These are phyloP conservation scores for Anas platyrhynchos DNA, from an alignment of 2,113 vertebrate species.

Conservation along the genomic window DNA sequence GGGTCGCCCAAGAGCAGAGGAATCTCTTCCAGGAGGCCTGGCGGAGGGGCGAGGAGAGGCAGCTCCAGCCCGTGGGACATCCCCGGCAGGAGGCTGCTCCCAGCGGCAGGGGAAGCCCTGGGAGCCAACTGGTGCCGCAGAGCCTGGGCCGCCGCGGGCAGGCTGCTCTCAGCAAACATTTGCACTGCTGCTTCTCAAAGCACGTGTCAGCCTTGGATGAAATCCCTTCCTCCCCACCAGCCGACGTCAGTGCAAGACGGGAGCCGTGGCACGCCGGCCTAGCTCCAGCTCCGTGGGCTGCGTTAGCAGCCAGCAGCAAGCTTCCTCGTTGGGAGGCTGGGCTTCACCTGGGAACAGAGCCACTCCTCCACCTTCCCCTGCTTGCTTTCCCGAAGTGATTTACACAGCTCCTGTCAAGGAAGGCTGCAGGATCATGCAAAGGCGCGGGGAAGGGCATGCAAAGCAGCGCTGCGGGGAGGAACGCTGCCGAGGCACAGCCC, in stretches of 20 bases:
- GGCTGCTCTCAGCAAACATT: not conserved
- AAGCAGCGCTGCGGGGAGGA: not conserved
- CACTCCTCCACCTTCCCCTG: not conserved
- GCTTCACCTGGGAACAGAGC: not conserved
- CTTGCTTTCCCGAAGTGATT: not conserved
- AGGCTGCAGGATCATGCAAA: not conserved
- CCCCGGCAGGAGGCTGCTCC: not conserved
- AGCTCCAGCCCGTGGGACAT: rapidly evolving
- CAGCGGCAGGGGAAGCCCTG: not conserved
- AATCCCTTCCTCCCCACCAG: not conserved
- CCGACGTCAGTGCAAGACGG: rapidly evolving
- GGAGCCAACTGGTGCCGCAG: not conserved
- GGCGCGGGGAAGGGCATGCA: constrained; percentile 13
- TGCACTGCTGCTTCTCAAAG: not conserved
- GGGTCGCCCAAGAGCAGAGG: not conserved
- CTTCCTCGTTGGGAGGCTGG: rapidly evolving
- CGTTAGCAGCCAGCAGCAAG: not conserved
- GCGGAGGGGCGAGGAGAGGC: not conserved
- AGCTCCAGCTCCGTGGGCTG: not conserved
- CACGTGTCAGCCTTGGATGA: not conserved
- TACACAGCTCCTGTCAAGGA: not conserved
- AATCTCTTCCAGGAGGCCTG: rapidly evolving
- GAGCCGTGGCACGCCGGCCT: not conserved
- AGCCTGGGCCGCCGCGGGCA: not conserved
- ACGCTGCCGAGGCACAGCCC: not conserved